Percentiles rank a stretch among this genome's conserved stretches.
These are phyloP conservation scores for Pammene aurita DNA, from an alignment of 2,888 invertebrate genomes.

Conservation along the genomic window DNA sequence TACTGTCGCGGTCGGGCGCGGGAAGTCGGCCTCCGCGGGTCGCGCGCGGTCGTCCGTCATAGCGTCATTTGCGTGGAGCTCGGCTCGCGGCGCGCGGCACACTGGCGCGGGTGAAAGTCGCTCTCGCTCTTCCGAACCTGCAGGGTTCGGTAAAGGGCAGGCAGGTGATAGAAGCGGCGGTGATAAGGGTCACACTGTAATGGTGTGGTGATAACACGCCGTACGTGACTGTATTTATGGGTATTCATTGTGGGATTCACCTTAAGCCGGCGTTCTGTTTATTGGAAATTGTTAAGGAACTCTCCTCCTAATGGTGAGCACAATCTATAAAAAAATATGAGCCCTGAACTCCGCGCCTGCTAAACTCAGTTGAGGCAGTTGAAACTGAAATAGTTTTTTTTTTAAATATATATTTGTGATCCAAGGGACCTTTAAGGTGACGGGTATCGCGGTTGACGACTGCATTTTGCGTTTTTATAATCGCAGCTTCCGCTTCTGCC, in stretches of 20 bases:
- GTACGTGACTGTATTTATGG: not conserved
- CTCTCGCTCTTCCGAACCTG: slow-evolving; percentile 39
- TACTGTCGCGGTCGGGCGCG: slow-evolving; percentile 69
- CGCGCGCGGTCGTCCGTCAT: slow-evolving; percentile 52
- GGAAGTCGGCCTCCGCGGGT: slow-evolving; percentile 52
- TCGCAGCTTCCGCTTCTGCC: no score
- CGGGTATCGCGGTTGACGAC: no score
- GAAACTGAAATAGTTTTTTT: no score
- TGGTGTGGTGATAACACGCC: not conserved
- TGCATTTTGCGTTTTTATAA: no score
- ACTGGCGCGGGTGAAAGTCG: slow-evolving; percentile 43
- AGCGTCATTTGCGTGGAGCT: slow-evolving; percentile 48
- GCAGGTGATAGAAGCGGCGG: slow-evolving; percentile 14
- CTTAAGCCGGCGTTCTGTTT: not conserved
- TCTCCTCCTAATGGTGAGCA: no score
- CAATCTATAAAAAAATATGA: no score
- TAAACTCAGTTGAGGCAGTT: no score
- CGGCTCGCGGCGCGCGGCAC: slow-evolving; percentile 36
- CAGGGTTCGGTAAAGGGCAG: slow-evolving; percentile 25
- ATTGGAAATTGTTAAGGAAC: no score
- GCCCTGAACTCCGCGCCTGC: no score
- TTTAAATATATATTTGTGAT: no score
- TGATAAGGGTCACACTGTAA: not conserved
- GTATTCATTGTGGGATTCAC: not conserved
- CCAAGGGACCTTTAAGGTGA: no score